phyloP scores from a whole-genome alignment of 2,113 vertebrate genomes.

The Crypturellus undulatus region DNA sequence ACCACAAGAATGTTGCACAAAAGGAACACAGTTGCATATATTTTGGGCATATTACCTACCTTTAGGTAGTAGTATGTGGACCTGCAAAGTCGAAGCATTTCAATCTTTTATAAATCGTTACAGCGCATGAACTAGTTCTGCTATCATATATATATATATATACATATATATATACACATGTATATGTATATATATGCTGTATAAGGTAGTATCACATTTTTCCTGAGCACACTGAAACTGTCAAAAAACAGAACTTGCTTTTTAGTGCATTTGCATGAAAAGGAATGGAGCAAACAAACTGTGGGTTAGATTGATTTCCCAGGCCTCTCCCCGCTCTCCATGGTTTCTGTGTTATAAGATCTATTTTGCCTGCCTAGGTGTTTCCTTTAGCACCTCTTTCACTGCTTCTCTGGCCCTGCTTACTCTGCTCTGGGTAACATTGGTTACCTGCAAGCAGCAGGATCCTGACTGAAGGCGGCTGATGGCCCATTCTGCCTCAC shows the following conservation, averaged over 20 bases:
- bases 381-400: conserved; percentile 1
- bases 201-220: background rate
- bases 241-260: background rate
- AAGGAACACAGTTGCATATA: background rate
- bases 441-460: background rate
- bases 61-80: background rate
- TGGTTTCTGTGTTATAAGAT: background rate
- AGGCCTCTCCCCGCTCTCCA: background rate
- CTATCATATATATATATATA: background rate
- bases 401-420: background rate
- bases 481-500: background rate
- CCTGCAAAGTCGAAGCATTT: background rate
- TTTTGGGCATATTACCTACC: background rate
- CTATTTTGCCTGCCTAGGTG: background rate
- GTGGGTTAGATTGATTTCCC: background rate
- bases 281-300: background rate
- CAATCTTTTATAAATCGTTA: background rate
- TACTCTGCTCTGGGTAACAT: background rate
- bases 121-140: background rate
- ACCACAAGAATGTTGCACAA: background rate
- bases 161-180: no score
- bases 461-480: background rate
- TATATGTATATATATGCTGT: no score
- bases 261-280: background rate
- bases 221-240: background rate